These are phyloP conservation scores for Acanthochromis polyacanthus DNA, from an alignment of 2,113 vertebrate species.

Conservation along the genomic window DNA sequence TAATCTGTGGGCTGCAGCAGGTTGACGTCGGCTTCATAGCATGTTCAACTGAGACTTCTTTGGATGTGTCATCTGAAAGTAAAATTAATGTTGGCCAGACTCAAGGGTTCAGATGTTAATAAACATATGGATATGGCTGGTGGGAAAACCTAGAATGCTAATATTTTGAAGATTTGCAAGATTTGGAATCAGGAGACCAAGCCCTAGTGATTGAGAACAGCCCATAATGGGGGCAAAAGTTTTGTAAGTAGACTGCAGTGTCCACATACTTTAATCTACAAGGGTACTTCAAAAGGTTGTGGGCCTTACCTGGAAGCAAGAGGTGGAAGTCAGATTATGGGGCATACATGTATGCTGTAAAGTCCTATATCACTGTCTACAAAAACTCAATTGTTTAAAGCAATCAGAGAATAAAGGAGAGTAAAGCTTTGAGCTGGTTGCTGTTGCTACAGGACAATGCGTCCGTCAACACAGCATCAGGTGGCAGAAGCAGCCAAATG, in stretches of 20 bases:
- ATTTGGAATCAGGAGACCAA: not conserved
- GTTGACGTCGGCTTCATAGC: not conserved
- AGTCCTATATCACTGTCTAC: too few relatives aligned
- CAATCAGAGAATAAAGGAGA: too few relatives aligned
- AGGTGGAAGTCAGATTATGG: too few relatives aligned
- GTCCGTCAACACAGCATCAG: too few relatives aligned
- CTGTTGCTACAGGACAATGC: too few relatives aligned
- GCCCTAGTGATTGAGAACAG: not conserved
- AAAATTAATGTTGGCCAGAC: not conserved
- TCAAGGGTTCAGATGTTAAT: not conserved
- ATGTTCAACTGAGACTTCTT: not conserved
- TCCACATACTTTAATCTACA: not conserved
- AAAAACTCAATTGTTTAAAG: too few relatives aligned
- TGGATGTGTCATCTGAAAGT: not conserved
- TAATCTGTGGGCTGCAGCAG: constrained; percentile 9
- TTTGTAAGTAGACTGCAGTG: not conserved
- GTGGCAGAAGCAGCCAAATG: too few relatives aligned
- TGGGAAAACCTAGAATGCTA: not conserved
- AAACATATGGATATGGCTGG: not conserved
- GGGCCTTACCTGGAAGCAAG: too few relatives aligned
- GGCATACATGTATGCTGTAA: too few relatives aligned
- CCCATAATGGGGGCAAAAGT: too few relatives aligned
- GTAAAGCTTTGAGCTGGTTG: too few relatives aligned
- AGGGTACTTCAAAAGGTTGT: too few relatives aligned
- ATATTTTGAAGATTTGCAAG: constrained; percentile 10